These are phyloP conservation scores for Frieseomelitta varia DNA, from an alignment of 1,140 invertebrate genomes.

Conservation along the genomic window DNA sequence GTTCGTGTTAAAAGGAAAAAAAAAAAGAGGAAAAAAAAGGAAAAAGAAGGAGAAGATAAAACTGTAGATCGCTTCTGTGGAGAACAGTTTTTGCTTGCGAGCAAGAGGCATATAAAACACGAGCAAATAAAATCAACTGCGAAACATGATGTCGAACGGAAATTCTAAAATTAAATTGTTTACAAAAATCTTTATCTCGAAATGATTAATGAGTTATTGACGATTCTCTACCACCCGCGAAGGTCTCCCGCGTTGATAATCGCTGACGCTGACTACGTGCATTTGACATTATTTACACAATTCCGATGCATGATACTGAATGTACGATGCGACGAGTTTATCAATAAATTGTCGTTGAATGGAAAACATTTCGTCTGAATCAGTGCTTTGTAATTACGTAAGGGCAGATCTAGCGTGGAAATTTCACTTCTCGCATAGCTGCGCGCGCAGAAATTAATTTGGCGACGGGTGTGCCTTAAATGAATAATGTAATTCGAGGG, in stretches of 20 bases:
- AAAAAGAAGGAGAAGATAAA: too few species aligned
- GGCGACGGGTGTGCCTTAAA: not conserved
- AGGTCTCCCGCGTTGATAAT: not conserved
- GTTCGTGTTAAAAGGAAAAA: not conserved
- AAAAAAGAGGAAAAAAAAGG: too few species aligned
- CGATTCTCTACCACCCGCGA: not conserved
- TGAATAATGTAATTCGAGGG: too few species aligned
- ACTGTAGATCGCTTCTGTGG: not conserved
- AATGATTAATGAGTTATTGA: constrained; percentile 3
- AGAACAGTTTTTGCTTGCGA: not conserved
- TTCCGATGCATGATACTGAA: not conserved
- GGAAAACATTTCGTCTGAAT: not conserved
- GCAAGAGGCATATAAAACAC: not conserved
- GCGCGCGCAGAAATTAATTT: not conserved
- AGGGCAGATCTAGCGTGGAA: not conserved
- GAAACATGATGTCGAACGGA: not conserved
- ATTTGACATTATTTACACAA: not conserved
- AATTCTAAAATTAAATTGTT: not conserved
- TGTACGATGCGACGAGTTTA: not conserved
- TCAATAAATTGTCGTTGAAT: not conserved
- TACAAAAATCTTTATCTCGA: not conserved
- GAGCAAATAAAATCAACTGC: not conserved
- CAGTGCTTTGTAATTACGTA: not conserved
- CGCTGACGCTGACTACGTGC: not conserved
- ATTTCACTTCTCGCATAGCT: not conserved